Conservation (phyloP, 2,888 invertebrate species). For the Coremacera marginata region DNA sequence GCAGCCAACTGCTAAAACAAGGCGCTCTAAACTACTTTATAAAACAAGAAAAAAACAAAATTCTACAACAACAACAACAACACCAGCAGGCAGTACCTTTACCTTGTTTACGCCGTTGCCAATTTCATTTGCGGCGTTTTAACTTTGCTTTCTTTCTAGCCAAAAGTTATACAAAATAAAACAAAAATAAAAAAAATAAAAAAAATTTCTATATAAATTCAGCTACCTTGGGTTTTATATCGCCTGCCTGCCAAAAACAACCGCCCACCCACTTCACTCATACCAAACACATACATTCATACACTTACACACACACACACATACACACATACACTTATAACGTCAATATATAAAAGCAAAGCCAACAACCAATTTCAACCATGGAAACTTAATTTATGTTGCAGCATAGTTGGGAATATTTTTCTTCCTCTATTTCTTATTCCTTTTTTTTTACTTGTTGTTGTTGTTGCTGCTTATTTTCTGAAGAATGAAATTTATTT, state of each 20-base stretch:
- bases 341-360: constrained; percentile 58
- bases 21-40: not conserved
- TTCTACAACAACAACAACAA: constrained; percentile 42
- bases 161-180: constrained; percentile 10
- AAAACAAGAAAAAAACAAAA: not conserved
- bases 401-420: constrained; percentile 68
- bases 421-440: constrained; percentile 54
- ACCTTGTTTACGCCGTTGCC: constrained; percentile 56
- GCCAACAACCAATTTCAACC: constrained; percentile 67
- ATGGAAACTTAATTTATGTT: constrained; percentile 70
- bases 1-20: not conserved
- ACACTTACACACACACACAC: no score
- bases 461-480: constrained; percentile 51
- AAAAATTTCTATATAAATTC: constrained; percentile 57
- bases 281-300: constrained; percentile 32
- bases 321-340: not conserved
- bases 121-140: constrained; percentile 46
- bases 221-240: constrained; percentile 62
- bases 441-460: constrained; percentile 43
- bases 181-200: constrained; percentile 49
- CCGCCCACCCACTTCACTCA: constrained; percentile 38
- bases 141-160: constrained; percentile 15
- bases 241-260: constrained; percentile 19
- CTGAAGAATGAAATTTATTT: constrained; percentile 68
- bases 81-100: constrained; percentile 5